Conservation (phyloP, 1,140 invertebrate genomes). For the Drusus annulatus region DNA sequence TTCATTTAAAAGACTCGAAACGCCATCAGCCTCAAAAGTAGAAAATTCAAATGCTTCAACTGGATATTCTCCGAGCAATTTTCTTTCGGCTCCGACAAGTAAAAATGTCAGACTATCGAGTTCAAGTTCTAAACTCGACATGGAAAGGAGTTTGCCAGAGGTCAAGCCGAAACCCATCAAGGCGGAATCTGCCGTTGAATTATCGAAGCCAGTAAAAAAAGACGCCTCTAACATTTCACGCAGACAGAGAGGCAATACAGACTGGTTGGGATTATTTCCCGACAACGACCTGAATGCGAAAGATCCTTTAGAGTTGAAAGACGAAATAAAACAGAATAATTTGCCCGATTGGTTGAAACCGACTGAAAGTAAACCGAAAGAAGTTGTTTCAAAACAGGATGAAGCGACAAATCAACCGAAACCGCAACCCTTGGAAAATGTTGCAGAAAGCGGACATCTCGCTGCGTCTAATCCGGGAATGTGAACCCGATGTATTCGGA, state of each 20-base stretch:
- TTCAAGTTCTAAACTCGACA: constrained; percentile 12
- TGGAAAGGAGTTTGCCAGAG: constrained; percentile 15
- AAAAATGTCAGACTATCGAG: constrained; percentile 28
- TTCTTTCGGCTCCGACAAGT: not conserved
- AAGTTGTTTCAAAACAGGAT: not conserved
- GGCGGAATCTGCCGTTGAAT: constrained; percentile 23
- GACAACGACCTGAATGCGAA: constrained; percentile 41
- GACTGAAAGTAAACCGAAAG: constrained; percentile 6
- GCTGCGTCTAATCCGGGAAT: not conserved
- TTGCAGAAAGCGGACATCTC: not conserved
- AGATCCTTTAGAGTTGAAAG: constrained; percentile 16
- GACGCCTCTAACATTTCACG: constrained; percentile 13
- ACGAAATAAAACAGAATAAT: constrained; percentile 11
- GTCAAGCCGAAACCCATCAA: constrained; percentile 30
- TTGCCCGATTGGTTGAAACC: constrained; percentile 32
- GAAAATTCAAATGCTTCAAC: constrained; percentile 25
- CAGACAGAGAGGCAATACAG: constrained; percentile 47
- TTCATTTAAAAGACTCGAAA: constrained; percentile 14
- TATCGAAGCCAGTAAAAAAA: constrained; percentile 30
- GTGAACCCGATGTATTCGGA: constrained; percentile 11
- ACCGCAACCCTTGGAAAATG: not conserved
- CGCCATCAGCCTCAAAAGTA: not conserved
- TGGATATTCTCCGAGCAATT: constrained; percentile 27
- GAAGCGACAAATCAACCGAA: not conserved
- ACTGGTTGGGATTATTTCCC: constrained; percentile 54